These are phyloP conservation scores for human (Homo sapiens) DNA, from an alignment of 2,113 vertebrate species.

Conservation along the genomic window GRCh38 chr1:65003501-65004000, in stretches of 20 bases:
- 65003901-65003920: background rate
- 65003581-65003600: background rate
- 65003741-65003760: background rate
- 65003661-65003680: background rate
- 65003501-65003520: background rate
- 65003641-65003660: background rate
- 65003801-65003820: background rate
- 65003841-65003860: background rate
- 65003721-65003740: background rate
- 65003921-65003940: background rate
- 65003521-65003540: background rate
- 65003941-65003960: background rate
- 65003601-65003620: background rate
- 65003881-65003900: background rate
- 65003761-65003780: background rate
- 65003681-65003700: background rate
- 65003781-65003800: background rate
- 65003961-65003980: background rate
- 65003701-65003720: background rate
- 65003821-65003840: background rate
- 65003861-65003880: background rate
- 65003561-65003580: background rate
- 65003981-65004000: background rate
- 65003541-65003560: background rate
- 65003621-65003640: background rate